phyloP scores from a whole-genome alignment of 2,888 invertebrate species.

The Celastrina argiolus region DNA sequence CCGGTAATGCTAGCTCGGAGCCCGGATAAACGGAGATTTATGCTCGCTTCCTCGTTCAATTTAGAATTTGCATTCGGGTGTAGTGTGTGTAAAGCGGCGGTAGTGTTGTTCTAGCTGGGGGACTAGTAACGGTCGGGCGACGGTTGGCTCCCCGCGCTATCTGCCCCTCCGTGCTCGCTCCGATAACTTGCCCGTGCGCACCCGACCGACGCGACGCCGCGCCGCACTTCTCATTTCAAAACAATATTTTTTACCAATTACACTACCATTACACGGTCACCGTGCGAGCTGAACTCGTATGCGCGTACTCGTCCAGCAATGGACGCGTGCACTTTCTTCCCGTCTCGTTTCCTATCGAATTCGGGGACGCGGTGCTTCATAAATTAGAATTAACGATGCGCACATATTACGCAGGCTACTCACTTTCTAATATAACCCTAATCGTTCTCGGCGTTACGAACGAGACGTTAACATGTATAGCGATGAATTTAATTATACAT shows the following conservation, averaged over 20 bases:
- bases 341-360: constrained; percentile 42
- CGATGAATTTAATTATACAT: not conserved
- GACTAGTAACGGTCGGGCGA: constrained; percentile 74
- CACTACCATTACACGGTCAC: constrained; percentile 57
- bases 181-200: constrained; percentile 77
- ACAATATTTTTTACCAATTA: constrained; percentile 54
- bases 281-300: constrained; percentile 41
- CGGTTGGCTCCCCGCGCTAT: constrained; percentile 76
- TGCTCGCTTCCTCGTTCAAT: constrained; percentile 57
- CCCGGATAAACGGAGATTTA: constrained; percentile 48
- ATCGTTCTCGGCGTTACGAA: not conserved
- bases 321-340: constrained; percentile 40
- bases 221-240: constrained; percentile 68
- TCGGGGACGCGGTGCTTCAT: constrained; percentile 52
- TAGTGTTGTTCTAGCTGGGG: constrained; percentile 75
- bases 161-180: constrained; percentile 78
- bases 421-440: constrained; percentile 19
- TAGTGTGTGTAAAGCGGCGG: constrained; percentile 61
- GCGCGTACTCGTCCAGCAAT: constrained; percentile 51
- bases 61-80: constrained; percentile 53
- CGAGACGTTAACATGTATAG: not conserved
- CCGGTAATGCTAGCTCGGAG: constrained; percentile 47
- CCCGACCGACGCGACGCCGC: constrained; percentile 72
- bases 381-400: constrained; percentile 69
- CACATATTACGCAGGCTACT: constrained; percentile 46